Conservation (phyloP, 2,113 vertebrate species). For the Dinomys branickii region DNA sequence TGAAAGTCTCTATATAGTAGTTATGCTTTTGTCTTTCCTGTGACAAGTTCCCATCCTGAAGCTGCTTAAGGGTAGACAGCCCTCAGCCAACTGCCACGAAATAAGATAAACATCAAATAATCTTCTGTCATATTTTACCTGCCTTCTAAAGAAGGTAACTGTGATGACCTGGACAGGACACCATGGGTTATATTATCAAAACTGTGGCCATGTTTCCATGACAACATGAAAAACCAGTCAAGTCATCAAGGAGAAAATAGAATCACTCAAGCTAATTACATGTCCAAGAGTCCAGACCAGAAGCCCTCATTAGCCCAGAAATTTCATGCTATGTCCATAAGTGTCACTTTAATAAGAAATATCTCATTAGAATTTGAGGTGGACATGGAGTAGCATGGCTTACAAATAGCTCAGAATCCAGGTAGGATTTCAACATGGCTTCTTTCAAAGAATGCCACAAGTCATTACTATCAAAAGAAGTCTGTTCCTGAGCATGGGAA, state of each 20-base stretch:
- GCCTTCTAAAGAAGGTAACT: neutral
- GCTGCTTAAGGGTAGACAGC: neutral
- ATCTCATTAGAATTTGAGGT: neutral
- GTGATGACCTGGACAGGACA: neutral
- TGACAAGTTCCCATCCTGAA: neutral
- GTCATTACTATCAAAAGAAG: neutral
- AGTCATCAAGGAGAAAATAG: slow-evolving; percentile 14
- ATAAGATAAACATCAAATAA: neutral
- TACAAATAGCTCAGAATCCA: neutral
- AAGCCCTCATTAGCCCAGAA: neutral
- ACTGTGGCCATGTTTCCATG: neutral
- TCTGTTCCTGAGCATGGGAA: neutral
- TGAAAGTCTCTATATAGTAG: neutral
- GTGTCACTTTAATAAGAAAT: neutral
- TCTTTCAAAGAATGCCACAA: slow-evolving; percentile 50
- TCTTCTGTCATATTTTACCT: neutral
- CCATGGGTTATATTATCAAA: neutral
- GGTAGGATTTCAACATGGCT: neutral
- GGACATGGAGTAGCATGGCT: neutral
- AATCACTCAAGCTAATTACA: slow-evolving; percentile 34
- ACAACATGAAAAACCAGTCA: neutral
- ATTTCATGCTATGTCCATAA: neutral
- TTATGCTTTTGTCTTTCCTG: neutral
- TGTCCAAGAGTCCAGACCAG: neutral
- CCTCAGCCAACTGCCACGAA: neutral